These are phyloP conservation scores for Drosophila acutilabella DNA, from an alignment of 2,888 invertebrate genomes.

Conservation along the genomic window DNA sequence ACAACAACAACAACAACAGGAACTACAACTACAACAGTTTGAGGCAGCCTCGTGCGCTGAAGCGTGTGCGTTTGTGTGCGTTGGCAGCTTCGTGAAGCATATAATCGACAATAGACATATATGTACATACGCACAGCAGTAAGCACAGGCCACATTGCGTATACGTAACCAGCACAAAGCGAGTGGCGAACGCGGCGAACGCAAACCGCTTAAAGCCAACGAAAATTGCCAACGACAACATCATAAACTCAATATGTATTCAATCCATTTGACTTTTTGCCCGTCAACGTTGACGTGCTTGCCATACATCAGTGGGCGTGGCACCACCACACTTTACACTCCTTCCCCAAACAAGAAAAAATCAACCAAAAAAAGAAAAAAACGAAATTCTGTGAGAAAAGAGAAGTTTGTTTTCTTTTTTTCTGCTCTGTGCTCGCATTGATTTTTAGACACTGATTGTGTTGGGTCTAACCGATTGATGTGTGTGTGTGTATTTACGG, in stretches of 20 bases:
- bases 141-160: constrained; percentile 60
- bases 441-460: constrained; percentile 71
- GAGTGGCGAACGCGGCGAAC: constrained; percentile 42
- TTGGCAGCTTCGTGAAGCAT: constrained; percentile 73
- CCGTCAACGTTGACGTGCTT: constrained; percentile 48
- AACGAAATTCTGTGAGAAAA: neutral
- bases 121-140: constrained; percentile 10
- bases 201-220: constrained; percentile 77
- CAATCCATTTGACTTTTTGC: constrained; percentile 79
- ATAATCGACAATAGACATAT: constrained; percentile 68
- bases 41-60: constrained; percentile 42
- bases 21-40: constrained; percentile 17
- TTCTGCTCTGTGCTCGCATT: constrained; percentile 33
- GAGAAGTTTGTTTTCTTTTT: neutral
- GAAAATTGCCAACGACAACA: constrained; percentile 78
- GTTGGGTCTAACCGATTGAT: constrained; percentile 65
- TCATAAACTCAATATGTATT: constrained; percentile 74
- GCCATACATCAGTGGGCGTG: constrained; percentile 54
- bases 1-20: constrained; percentile 17
- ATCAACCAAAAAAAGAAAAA: neutral
- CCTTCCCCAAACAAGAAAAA: neutral
- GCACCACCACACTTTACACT: constrained; percentile 17
- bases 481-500: constrained; percentile 27
- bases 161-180: constrained; percentile 67
- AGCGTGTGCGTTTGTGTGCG: constrained; percentile 57